Evolutionary conservation across 2,113 vertebrate species (phyloP), one percentile per base, ranked within the genome.

Genomic region (Rhizomys pruinosus): DNA sequence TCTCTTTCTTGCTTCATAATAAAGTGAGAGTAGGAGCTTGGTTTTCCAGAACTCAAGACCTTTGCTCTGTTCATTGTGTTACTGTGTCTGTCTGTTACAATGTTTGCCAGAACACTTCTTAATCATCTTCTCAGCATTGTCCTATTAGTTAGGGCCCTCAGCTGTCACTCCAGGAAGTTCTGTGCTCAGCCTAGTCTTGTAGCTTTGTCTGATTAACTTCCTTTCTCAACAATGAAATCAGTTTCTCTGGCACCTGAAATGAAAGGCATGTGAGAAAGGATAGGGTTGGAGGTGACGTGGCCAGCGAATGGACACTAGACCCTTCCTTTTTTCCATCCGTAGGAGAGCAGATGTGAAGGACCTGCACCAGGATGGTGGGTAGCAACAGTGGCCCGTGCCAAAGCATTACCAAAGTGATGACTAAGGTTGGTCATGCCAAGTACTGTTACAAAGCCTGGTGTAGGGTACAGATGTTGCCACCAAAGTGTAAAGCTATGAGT

Each of bases 351-450:
- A 97, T 96, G 92, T 96, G 95, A 97, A 97, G 95, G 96, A 96
- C 92, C 95, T 88, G 95, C 95, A 94, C 95, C 97, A 97, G 95
- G 97, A 97, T 97, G 97, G 92, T 97, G 96, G 96, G 96, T 97
- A 96, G 97, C 97, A 84, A 95, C 97, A 97, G 89, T 96, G 96
- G 95, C 97, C 95, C 92, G 79, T 96, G 93, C 96, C 96, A 97
- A 96, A 95, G 95, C 96, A 93, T 96, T 96, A 92, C 95, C 96
- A 96, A 95, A 95, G 90, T 95, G 95, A 92, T 96, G 93, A 96
- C 95, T 96, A 95, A 96, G 96, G 96, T 97, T 97, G 96, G 96
- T 97, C 94, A 93, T 95, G 93, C 94, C 95, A 92, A 84, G 84
- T 94, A 90, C 88, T 94, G 13, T 97, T 96, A 92, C 95, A 94